Percentiles rank a stretch among this genome's conserved stretches.
These are phyloP conservation scores for Temnothorax curvispinosus DNA, from an alignment of 1,140 invertebrate species.

Conservation along the genomic window DNA sequence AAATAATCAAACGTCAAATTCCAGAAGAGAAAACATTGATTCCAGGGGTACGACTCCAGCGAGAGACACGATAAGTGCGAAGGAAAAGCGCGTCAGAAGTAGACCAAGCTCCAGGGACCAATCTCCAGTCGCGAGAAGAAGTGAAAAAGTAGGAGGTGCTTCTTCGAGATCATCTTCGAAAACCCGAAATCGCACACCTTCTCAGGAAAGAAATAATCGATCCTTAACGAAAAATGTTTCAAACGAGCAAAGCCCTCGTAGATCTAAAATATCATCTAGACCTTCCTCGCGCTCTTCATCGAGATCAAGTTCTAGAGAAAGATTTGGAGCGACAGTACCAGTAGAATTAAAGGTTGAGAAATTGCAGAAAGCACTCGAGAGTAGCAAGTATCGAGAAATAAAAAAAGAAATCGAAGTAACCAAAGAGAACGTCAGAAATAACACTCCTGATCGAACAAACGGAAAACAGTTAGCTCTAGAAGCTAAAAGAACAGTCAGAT, in stretches of 20 bases:
- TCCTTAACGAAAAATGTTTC: slow-evolving; percentile 67
- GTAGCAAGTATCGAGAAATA: slow-evolving; percentile 64
- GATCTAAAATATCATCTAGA: slow-evolving; percentile 51
- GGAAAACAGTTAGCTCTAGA: slow-evolving; percentile 80
- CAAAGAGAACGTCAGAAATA: slow-evolving; percentile 4
- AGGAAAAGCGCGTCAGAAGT: slow-evolving; percentile 35
- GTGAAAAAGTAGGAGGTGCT: slow-evolving; percentile 66
- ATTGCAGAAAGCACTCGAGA: slow-evolving; percentile 71
- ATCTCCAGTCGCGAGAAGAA: slow-evolving; percentile 72
- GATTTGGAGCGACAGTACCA: slow-evolving; percentile 66
- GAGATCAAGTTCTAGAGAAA: slow-evolving; percentile 79
- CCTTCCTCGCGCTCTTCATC: slow-evolving; percentile 66
- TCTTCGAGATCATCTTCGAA: slow-evolving; percentile 76
- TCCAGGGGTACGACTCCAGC: slow-evolving; percentile 68
- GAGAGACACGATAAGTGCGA: slow-evolving; percentile 41
- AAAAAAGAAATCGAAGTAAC: slow-evolving; percentile 42
- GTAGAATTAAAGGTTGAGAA: slow-evolving; percentile 74
- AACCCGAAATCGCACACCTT: slow-evolving; percentile 62
- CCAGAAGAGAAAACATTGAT: slow-evolving; percentile 33
- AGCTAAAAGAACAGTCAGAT: slow-evolving; percentile 89
- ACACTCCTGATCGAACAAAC: slow-evolving; percentile 5
- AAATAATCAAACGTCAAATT: not conserved
- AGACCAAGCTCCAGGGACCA: slow-evolving; percentile 70
- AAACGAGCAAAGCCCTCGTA: slow-evolving; percentile 42
- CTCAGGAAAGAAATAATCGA: slow-evolving; percentile 60